Conservation (phyloP, 2,888 invertebrate species). For the Pycnomerus fuliginosus region DNA sequence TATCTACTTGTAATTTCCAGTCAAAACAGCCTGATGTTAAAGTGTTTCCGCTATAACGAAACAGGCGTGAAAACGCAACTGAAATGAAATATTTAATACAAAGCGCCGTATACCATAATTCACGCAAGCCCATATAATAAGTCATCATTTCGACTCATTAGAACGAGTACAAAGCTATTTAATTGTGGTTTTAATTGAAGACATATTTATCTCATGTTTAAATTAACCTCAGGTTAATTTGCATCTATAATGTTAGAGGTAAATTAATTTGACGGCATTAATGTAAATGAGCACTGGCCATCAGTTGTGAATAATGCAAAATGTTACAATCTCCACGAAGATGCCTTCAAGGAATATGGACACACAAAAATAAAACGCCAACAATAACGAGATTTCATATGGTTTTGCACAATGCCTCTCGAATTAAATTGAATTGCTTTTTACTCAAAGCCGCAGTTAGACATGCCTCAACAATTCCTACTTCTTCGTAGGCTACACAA, state of each 20-base stretch:
- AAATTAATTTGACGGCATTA: slow-evolving; percentile 44
- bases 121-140: too few species aligned
- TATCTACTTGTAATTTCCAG: too few species aligned
- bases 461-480: slow-evolving; percentile 11
- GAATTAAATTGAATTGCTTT: slow-evolving; percentile 32
- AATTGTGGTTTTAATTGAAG: slow-evolving; percentile 40
- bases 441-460: slow-evolving; percentile 11
- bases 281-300: slow-evolving; percentile 37
- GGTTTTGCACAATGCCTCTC: slow-evolving; percentile 29
- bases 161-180: slow-evolving; percentile 17
- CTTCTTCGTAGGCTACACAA: too few species aligned
- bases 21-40: too few species aligned
- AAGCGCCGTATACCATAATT: too few species aligned
- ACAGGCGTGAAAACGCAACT: too few species aligned
- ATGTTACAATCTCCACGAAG: slow-evolving; percentile 1
- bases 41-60: too few species aligned
- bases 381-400: slow-evolving; percentile 32
- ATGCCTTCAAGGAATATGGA: slow-evolving; percentile 6
- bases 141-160: too few species aligned
- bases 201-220: slow-evolving; percentile 41
- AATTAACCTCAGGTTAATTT: slow-evolving; percentile 42
- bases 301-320: neutral
- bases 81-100: too few species aligned
- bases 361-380: slow-evolving; percentile 21
- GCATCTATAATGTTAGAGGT: slow-evolving; percentile 41